Conservation (phyloP, 2,113 vertebrate genomes). For the Dipodomys merriami region DNA sequence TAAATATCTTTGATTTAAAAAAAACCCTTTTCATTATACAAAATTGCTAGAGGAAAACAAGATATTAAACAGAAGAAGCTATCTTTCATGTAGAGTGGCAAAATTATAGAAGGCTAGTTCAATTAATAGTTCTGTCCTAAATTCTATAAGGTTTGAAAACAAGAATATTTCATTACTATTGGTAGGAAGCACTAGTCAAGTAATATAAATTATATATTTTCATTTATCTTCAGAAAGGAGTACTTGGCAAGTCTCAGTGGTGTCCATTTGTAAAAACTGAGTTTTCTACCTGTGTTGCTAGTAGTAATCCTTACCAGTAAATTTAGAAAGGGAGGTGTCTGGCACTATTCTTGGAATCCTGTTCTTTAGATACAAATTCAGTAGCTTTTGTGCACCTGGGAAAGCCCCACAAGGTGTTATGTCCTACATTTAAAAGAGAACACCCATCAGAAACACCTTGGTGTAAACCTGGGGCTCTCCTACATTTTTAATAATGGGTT, state of each 20-base stretch:
- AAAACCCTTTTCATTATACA: constrained; percentile 87
- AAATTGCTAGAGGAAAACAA: constrained; percentile 73
- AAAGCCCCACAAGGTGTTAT: not conserved
- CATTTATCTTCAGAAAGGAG: not conserved
- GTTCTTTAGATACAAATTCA: not conserved
- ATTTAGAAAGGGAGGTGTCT: not conserved
- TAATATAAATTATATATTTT: not conserved
- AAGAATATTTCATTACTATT: no score
- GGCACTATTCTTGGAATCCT: not conserved
- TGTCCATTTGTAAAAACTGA: not conserved
- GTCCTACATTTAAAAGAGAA: not conserved
- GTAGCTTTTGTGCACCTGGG: not conserved
- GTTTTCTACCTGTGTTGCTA: not conserved
- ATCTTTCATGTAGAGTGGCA: constrained; percentile 65
- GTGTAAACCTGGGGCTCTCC: not conserved
- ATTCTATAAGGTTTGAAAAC: not conserved
- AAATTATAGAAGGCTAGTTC: constrained; percentile 38
- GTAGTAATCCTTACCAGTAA: not conserved
- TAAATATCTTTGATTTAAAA: constrained; percentile 69
- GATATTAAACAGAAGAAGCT: constrained; percentile 81
- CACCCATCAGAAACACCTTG: not conserved
- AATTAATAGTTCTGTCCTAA: not conserved
- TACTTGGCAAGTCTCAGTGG: not conserved
- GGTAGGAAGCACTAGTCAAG: no score
- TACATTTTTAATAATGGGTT: not conserved